Percentiles rank a stretch among this genome's conserved stretches.
phyloP scores from a whole-genome alignment of 2,888 invertebrate genomes.

The Drosophila fungiperda region DNA sequence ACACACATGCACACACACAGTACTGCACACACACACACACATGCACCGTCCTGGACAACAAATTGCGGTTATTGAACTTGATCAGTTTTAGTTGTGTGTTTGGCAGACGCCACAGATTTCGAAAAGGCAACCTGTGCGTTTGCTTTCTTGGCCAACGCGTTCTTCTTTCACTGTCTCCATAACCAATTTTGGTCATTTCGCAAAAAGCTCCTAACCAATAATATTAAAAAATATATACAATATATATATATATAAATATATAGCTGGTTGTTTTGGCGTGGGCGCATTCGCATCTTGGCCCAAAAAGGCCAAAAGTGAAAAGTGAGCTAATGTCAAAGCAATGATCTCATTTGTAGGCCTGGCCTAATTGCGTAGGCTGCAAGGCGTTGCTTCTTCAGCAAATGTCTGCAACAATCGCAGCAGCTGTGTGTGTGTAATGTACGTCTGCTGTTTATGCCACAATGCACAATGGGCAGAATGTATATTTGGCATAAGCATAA shows the following conservation, averaged over 20 bases:
- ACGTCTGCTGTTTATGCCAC: slow-evolving; percentile 8
- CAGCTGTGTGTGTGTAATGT: slow-evolving; percentile 1
- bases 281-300: slow-evolving; percentile 39
- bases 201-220: slow-evolving; percentile 29
- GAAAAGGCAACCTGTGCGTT: slow-evolving; percentile 41
- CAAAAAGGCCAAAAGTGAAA: slow-evolving; percentile 75
- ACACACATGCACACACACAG: slow-evolving; percentile 21
- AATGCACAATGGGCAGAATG: slow-evolving; percentile 2
- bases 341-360: slow-evolving; percentile 75
- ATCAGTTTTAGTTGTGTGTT: slow-evolving; percentile 33
- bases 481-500: neutral
- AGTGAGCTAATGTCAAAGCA: slow-evolving; percentile 76
- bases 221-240: neutral
- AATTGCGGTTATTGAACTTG: slow-evolving; percentile 79
- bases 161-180: slow-evolving; percentile 36
- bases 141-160: slow-evolving; percentile 7
- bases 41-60: slow-evolving; percentile 55
- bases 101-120: slow-evolving; percentile 45
- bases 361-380: slow-evolving; percentile 73
- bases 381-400: slow-evolving; percentile 7
- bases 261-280: slow-evolving; percentile 29
- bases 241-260: neutral
- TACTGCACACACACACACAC: neutral
- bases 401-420: slow-evolving; percentile 37
- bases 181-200: slow-evolving; percentile 72